Percentiles rank a stretch among this genome's conserved stretches.
These are phyloP conservation scores for Nephrotoma appendiculata DNA, from an alignment of 2,888 invertebrate species.

Conservation along the genomic window DNA sequence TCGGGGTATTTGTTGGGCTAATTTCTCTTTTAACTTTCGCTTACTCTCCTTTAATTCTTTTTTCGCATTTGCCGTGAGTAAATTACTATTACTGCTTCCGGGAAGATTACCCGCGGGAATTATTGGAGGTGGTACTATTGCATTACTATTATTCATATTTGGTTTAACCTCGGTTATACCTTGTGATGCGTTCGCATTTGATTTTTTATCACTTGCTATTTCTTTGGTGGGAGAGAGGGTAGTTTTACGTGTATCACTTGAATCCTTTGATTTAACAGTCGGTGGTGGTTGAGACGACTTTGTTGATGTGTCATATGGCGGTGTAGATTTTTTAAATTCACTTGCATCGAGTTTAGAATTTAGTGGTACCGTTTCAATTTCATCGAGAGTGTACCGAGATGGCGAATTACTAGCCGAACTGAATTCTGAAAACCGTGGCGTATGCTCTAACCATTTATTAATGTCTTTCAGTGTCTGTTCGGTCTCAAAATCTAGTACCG, in stretches of 20 bases:
- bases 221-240: constrained; percentile 23
- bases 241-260: not conserved
- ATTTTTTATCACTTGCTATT: not conserved
- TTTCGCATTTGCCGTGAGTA: not conserved
- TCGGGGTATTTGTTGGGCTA: constrained; percentile 28
- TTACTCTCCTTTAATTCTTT: constrained; percentile 32
- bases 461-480: constrained; percentile 61
- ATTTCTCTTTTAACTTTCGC: constrained; percentile 30
- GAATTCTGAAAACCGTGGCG: constrained; percentile 58
- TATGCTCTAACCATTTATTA: constrained; percentile 77
- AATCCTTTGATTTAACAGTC: not conserved
- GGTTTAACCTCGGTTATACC: not conserved
- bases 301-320: constrained; percentile 22
- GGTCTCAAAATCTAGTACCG: constrained; percentile 54
- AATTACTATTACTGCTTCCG: not conserved
- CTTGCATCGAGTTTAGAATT: constrained; percentile 33
- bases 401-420: constrained; percentile 69
- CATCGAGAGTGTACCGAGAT: constrained; percentile 49
- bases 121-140: constrained; percentile 13
- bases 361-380: constrained; percentile 35
- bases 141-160: constrained; percentile 8
- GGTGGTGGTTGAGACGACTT: constrained; percentile 7
- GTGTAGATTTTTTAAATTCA: constrained; percentile 34
- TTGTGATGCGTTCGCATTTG: not conserved
- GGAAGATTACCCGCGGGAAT: constrained; percentile 6